Evolutionary conservation across 2,113 vertebrate genomes (phyloP), one percentile per base, ranked within the genome.

Genomic region (Pteropus alecto): DNA sequence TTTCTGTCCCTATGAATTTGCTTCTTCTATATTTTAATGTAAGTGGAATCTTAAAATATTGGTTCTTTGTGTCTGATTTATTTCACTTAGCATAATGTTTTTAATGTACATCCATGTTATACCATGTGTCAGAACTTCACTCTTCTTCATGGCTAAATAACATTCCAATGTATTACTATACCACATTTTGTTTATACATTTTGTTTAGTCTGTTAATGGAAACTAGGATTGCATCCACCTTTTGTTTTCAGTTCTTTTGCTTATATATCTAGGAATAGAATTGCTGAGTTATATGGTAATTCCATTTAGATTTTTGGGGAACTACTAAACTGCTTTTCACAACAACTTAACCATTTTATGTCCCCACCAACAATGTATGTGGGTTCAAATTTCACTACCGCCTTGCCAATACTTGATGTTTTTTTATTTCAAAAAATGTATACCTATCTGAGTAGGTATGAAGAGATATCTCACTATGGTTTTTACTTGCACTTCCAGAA

Each of bases 11-110:
- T 86, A 41, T 90, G 56, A 79, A 68, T 73, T 86, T 86, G 11
- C 35, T 33, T 86, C 46, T 65, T 71, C 51, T 79, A 58, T 28
- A 24, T 74, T 38, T 93, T 61, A 41, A 26, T 58, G 86, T 46
- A 65, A 73, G 26, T 73, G 16, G 71, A 76, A 85, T 86, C 22
- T 73, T 24, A 81, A 96, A 90, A 35, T 85, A 93, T 93, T 89
- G 85, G 26, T 89, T 16, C 26, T 95, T 89, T 89, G 38, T 74
- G 5, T 60, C 46, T 58, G 65, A 16, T 43, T 81, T 90, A 93
- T 86, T 93, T 90, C 41, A 93, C 48, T 43, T 77, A 71, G 26
- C 15, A 70, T 85, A 61, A 38, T 51, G 6, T 85, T 93, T 85
- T 63, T 18, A 22, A 67, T 70, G 51, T 60, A 10, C 21, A 68